Evolutionary conservation across 2,797 vertebrate genomes (phyloP), one percentile per base, ranked within the genome.

Genomic region (Eulemur coronatus): DNA sequence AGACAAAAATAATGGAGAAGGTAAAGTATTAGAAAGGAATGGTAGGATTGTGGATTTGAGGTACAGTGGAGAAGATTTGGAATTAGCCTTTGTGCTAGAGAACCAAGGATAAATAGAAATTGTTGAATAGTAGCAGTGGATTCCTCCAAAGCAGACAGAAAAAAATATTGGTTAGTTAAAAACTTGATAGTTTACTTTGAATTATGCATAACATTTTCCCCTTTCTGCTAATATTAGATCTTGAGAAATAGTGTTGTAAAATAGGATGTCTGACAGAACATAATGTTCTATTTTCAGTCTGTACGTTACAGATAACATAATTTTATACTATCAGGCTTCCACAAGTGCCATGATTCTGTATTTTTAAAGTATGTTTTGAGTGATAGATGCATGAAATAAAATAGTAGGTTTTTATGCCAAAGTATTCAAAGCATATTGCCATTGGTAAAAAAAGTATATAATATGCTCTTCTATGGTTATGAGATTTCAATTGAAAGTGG

Each of bases 211-310:
- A 28, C 7, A 73, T 85, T 89, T 75, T 13, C 17, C 24, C 7
- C 6, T 78, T 93, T 67, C 52, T 59, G 38, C 67, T 95, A 75
- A 15, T 78, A 41, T 8, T n/a, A 80, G 78, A 8, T 79, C 13
- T 88, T 95, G 70, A 91, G 65, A 94, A 91, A 59, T 50, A 41
- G 41, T 93, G 28, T 48, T 80, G 22, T 70, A 57, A 87, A 69
- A 59, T 94, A 87, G 75, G 55, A 55, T 59, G 20, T 52, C 15
- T 67, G 46, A 91, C 35, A 61, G 43, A 85, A 82, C 35, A 24
- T 18, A 72, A n/a, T 70, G 28, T 28, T 67, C 84, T 63, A 22
- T 76, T 81, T 18, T 89, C 20, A 41, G 70, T 65, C 22, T 50
- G 2, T n/a, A 5, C 13, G 55, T 35, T 90, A 41, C 46, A 35